Evolutionary conservation across 2,113 vertebrate species (phyloP), one percentile per base, ranked within the genome.

Genomic region (Malurus alboscapulatus): DNA sequence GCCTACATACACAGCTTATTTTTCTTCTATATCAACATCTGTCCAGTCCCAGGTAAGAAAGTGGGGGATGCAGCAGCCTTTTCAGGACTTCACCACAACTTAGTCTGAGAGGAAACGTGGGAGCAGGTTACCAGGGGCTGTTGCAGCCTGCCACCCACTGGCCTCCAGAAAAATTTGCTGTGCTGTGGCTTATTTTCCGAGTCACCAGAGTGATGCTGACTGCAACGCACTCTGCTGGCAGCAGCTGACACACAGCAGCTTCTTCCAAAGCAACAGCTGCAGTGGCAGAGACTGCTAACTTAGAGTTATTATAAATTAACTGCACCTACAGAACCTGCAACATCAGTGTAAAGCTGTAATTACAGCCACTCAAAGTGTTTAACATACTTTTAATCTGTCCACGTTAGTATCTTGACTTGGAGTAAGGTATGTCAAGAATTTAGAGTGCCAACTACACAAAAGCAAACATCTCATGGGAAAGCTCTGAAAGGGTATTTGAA

Each of bases 101-200:
- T 42, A 14, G 15, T 2, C 40, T 25, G 54, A 87, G 22, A 3
- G 10, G 20, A 79, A 57, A 26, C 1, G 0, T 10, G 6, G 18
- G 19, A 45, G 19, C 3, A 30, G 29, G 17, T 20, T 51, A 38
- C 0, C 14, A 57, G 66, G 15, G 47, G 57, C 54, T 71, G 55
- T 30, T 63, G 65, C 47, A 93, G 91, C 34, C 95, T 95, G 96
- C 96, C 84, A 40, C 93, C 97, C 95, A 67, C 74, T 86, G 96
- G 96, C 36, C 55, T 51, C 20, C 34, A 54, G 63, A 24, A 51
- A 26, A 0, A 2, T 1, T 2, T 61, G 32, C 26, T 38, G 16
- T 9, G 53, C 84, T 40, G 17, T 2, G 15, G 30, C 17, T 50
- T 22, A 17, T 42, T 77, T 83, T 73, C 67, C 55, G 22, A 83